These are phyloP conservation scores for Dyspetes luteomarginatus DNA, from an alignment of 2,888 invertebrate genomes.

Conservation along the genomic window DNA sequence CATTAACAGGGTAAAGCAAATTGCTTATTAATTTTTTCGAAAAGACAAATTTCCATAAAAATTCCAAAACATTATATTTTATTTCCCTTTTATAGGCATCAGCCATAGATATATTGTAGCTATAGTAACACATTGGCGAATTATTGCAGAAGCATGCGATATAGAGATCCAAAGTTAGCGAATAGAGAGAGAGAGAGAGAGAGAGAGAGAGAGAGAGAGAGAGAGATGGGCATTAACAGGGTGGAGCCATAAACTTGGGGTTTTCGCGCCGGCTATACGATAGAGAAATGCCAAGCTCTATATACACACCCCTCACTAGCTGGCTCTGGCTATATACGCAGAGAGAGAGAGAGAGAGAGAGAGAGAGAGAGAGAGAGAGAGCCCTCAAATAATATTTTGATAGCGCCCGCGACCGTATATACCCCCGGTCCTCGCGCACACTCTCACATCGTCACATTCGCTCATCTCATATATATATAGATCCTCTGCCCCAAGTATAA, in stretches of 20 bases:
- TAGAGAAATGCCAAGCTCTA: slow-evolving; percentile 61
- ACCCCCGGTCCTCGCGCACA: slow-evolving; percentile 19
- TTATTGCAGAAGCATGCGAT: too few species aligned
- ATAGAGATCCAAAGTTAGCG: too few species aligned
- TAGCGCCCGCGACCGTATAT: slow-evolving; percentile 69
- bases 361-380: too few species aligned
- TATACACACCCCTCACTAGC: slow-evolving; percentile 57
- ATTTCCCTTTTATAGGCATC: too few species aligned
- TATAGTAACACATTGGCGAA: too few species aligned
- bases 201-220: slow-evolving; percentile 3
- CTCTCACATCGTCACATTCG: slow-evolving; percentile 65
- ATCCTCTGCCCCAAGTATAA: slow-evolving; percentile 52
- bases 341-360: too few species aligned
- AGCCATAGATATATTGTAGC: too few species aligned
- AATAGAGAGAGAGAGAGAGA: too few species aligned
- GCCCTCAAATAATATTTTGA: slow-evolving; percentile 82
- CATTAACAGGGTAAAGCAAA: slow-evolving; percentile 17
- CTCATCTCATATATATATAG: slow-evolving; percentile 65
- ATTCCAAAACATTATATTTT: too few species aligned
- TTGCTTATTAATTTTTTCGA: too few species aligned
- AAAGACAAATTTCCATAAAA: too few species aligned
- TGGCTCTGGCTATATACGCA: slow-evolving; percentile 49
- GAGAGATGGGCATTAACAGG: slow-evolving; percentile 49
- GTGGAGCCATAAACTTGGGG: slow-evolving; percentile 65
- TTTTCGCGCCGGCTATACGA: slow-evolving; percentile 50